Percentiles rank a stretch among this genome's conserved stretches.
phyloP scores from a whole-genome alignment of 2,888 invertebrate species.

The Pilophorus perplexus region DNA sequence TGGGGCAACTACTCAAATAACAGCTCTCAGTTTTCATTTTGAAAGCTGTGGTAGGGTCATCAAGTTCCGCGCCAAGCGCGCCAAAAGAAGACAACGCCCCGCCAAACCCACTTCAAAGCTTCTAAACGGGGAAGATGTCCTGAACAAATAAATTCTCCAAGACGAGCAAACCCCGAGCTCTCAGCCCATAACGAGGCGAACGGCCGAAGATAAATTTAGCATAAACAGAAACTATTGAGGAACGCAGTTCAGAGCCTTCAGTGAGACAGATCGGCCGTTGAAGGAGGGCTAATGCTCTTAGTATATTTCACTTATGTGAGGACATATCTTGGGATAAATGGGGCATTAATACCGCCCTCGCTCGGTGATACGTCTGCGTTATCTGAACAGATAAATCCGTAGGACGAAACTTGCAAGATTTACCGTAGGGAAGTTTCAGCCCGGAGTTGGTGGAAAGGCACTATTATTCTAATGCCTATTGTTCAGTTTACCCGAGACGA shows the following conservation, averaged over 20 bases:
- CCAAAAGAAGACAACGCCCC: no score
- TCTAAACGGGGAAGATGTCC: no score
- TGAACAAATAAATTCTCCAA: no score
- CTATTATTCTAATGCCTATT: constrained; percentile 23
- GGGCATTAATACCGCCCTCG: constrained; percentile 11
- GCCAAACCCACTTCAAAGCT: no score
- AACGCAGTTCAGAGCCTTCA: not conserved
- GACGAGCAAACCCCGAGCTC: no score
- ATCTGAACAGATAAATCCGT: constrained; percentile 16
- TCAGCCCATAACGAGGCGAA: no score
- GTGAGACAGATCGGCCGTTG: not conserved
- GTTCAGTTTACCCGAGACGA: not conserved
- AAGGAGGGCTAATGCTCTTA: not conserved
- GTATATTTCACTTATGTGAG: constrained; percentile 14
- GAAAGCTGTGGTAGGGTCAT: no score
- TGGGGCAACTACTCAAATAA: no score
- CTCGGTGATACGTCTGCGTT: constrained; percentile 13
- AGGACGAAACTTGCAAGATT: constrained; percentile 15
- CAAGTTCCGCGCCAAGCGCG: no score
- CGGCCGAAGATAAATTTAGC: constrained; percentile 35
- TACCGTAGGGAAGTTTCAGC: no score
- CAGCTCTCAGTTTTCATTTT: no score
- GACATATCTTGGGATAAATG: constrained; percentile 21
- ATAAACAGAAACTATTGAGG: constrained; percentile 37
- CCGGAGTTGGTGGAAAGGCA: no score